Base-by-base conservation (phyloP, 2,113 vertebrate genomes). In the Zapus hudsonius region DNA sequence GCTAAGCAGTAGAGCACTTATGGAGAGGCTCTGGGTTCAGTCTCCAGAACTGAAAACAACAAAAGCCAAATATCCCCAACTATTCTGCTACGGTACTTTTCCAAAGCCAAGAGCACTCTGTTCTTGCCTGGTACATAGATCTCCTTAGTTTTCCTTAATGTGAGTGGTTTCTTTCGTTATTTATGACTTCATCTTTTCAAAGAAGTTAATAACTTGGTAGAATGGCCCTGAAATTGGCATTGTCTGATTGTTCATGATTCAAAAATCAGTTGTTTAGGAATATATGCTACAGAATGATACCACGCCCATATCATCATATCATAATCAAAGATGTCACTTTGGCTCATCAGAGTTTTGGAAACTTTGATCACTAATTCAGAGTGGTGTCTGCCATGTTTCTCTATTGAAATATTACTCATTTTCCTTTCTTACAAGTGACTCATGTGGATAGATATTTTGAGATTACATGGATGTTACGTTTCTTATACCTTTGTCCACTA, bases 221-320 rank as follows among this genome's bases (percentile, higher is more conserved):
- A 64, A 70, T 38, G 44, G 20, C 44, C 72, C 31, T 91, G 42
- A 72, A 3, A n/a, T 66, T 89, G 64, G 38, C 40, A 80, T 94
- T 63, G 22, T 27, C 61, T 91, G 38, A 52, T 63, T 92, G 36
- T 16, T 74, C 69, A 66, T 78, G n/a, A 84, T 92, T 69, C 81
- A 91, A 87, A 76, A 36, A 69, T 29, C 72, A 57, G 25, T 80
- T 80, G 29, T 92, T 94, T 91, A 40, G 20, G 85, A 66, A 66
- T 15, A 84, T 89, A 87, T 52, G 72, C 11, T 36, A 59, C 29
- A 74, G 33, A 80, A 23, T 17, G 15, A 63, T 57, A 13, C 11
- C 52, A 0, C 70, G 38, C 44, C 17, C 36, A 55, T 40, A n/a
- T 70, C 63, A 84, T 7, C 5, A 9, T 15, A 27, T 66, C 22